Evolutionary conservation across 2,113 vertebrate genomes (phyloP).

Genomic region (Callorhinus ursinus): DNA sequence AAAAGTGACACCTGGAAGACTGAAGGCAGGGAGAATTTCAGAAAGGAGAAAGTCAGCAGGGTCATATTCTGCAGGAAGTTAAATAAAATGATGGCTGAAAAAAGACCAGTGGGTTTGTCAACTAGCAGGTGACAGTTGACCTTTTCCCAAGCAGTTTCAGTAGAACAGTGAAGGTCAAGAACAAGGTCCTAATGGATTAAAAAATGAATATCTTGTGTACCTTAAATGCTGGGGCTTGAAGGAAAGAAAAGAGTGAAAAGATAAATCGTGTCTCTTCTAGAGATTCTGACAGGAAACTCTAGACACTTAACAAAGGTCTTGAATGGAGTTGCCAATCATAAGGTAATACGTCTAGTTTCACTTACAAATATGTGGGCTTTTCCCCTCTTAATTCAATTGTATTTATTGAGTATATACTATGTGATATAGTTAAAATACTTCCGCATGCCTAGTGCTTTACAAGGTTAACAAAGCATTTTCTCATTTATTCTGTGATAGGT

Average conservation of each 20-base stretch:
- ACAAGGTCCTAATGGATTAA: not conserved
- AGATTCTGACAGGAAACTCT: not conserved
- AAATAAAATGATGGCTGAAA: not conserved
- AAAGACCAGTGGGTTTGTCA: not conserved
- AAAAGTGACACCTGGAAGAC: not conserved
- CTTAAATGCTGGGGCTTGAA: not conserved
- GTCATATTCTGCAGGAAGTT: not conserved
- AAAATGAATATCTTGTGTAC: not conserved
- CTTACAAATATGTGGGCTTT: not conserved
- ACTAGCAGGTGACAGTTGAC: not conserved
- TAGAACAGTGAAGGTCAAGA: not conserved
- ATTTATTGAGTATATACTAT: slow-evolving; percentile 18
- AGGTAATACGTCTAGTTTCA: slow-evolving; percentile 34
- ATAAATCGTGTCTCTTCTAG: not conserved
- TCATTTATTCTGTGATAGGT: not conserved
- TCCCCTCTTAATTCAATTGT: not conserved
- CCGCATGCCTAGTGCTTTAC: not conserved
- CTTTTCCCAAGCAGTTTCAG: not conserved
- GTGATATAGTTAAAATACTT: not conserved
- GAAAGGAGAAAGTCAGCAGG: not conserved
- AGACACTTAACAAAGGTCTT: not conserved
- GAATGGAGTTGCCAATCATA: not conserved
- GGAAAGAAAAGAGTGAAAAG: slow-evolving; percentile 14
- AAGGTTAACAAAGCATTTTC: not conserved
- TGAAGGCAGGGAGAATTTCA: not conserved